Conservation (phyloP, 30 jellyfish, hydroid and myxozoan genomes). For the Rhopilema esculentum region DNA sequence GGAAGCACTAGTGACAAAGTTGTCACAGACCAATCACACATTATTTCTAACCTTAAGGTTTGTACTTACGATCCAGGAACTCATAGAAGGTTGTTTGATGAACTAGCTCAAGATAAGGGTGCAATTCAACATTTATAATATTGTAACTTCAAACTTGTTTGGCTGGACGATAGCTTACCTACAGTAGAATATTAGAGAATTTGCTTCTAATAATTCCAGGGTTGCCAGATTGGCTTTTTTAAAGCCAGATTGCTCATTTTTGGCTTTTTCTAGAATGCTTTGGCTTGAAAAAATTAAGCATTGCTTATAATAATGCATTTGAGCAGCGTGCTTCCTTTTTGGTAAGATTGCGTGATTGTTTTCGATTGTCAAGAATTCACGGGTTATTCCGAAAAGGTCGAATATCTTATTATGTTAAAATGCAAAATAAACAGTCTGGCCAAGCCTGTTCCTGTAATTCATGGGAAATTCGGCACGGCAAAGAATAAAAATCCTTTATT, state of each 20-base stretch:
- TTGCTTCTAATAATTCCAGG: not conserved
- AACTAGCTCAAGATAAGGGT: not conserved
- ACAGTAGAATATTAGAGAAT: not conserved
- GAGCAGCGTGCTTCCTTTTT: conserved; percentile 1
- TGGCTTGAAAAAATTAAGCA: conserved; percentile 4
- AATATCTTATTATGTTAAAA: not conserved
- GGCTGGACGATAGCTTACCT: not conserved
- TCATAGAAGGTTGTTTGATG: not conserved
- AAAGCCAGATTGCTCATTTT: conserved; percentile 8
- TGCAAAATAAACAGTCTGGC: conserved; percentile 1
- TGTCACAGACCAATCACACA: conserved; percentile 26
- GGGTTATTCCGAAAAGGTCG: not conserved
- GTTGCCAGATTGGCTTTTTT: conserved; percentile 17
- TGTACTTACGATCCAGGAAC: not conserved
- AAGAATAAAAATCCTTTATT: not conserved
- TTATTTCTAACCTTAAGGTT: conserved; percentile 19
- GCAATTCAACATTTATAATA: not conserved
- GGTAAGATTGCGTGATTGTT: not conserved
- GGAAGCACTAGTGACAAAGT: conserved; percentile 49
- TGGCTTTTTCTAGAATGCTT: not conserved
- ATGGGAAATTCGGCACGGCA: conserved; percentile 8
- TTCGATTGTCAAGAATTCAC: conserved; percentile 9
- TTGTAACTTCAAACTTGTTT: not conserved
- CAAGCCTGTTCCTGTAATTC: conserved; percentile 12
- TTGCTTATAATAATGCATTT: not conserved